phyloP scores from a whole-genome alignment of 1,140 invertebrate species.

The Bicyclus anynana region DNA sequence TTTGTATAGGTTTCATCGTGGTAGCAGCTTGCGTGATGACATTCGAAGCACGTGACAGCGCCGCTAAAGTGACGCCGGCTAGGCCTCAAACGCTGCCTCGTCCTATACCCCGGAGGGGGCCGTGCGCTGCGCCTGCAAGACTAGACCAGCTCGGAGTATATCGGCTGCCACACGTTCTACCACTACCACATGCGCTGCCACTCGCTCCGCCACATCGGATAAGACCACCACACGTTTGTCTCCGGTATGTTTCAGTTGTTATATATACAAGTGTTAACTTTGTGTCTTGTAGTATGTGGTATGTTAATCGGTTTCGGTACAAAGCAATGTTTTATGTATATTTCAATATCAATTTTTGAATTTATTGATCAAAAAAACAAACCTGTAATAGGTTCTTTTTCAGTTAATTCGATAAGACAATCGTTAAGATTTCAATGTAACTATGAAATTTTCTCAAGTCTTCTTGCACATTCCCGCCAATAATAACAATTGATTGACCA shows the following conservation, averaged over 20 bases:
- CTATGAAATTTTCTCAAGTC: no score
- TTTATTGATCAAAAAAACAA: no score
- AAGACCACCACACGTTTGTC: constrained; percentile 74
- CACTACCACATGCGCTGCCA: constrained; percentile 69
- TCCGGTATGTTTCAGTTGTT: constrained; percentile 68
- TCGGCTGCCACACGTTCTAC: constrained; percentile 75
- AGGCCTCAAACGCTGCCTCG: constrained; percentile 80
- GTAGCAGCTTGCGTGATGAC: constrained; percentile 97
- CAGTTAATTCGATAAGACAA: no score
- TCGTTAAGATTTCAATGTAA: no score
- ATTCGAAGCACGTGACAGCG: constrained; percentile 92
- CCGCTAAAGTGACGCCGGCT: constrained; percentile 91
- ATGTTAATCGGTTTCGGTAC: no score
- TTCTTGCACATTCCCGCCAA: no score
- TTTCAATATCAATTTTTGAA: no score
- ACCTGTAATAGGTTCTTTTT: no score
- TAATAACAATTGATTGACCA: no score
- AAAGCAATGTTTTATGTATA: no score
- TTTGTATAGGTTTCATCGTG: constrained; percentile 89
- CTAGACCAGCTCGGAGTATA: constrained; percentile 80
- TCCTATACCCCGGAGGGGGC: constrained; percentile 67
- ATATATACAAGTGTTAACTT: no score
- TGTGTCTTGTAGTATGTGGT: not conserved
- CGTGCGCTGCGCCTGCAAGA: constrained; percentile 60
- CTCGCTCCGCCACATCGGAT: constrained; percentile 59